Conservation (phyloP, 2,888 invertebrate species). For the Orthonevra nobilis region DNA sequence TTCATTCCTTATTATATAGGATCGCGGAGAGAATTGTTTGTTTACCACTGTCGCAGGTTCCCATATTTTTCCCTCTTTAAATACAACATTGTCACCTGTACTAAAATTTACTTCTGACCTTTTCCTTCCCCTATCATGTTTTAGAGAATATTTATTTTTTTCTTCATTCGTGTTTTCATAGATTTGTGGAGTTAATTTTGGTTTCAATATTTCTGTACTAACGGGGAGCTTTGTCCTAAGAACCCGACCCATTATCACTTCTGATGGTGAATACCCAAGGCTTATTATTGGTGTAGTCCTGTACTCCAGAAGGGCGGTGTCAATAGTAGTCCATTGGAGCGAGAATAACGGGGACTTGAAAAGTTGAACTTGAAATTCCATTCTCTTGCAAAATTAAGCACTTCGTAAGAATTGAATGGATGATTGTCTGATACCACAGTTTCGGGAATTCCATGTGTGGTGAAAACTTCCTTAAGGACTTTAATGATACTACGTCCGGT, state of each 20-base stretch:
- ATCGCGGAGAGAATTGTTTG: not conserved
- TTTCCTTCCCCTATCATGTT: no score
- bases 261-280: not conserved
- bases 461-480: slow-evolving; percentile 13
- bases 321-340: not conserved
- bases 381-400: not conserved
- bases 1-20: not conserved
- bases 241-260: not conserved
- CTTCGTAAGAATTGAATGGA: slow-evolving; percentile 30
- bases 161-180: no score
- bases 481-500: slow-evolving; percentile 11
- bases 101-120: no score
- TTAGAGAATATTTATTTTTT: no score
- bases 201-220: no score
- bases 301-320: not conserved
- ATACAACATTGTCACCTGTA: no score
- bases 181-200: no score
- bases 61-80: not conserved
- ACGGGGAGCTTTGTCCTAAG: not conserved
- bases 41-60: not conserved
- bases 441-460: slow-evolving; percentile 19
- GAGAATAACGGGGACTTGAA: not conserved
- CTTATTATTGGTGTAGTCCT: not conserved
- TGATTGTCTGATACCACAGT: slow-evolving; percentile 32
- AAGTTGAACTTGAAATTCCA: not conserved